Percentiles rank a stretch among this genome's conserved stretches.
Conservation (phyloP, 2,888 invertebrate species). For the Torymus tubicola region DNA sequence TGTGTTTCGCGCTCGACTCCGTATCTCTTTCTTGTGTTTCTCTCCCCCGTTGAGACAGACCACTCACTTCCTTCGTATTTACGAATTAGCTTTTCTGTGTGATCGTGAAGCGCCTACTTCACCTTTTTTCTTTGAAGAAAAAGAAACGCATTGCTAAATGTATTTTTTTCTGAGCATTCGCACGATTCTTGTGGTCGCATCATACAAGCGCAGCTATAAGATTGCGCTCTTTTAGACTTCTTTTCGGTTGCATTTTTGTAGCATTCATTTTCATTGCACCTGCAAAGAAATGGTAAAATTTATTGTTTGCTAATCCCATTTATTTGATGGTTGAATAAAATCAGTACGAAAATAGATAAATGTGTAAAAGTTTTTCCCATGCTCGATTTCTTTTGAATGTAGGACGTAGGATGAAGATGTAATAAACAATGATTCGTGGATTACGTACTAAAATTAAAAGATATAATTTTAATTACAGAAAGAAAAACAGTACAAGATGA, state of each 20-base stretch:
- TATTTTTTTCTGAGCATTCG: constrained; percentile 11
- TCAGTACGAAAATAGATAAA: neutral
- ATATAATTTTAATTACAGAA: too few relatives aligned
- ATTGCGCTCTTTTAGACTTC: constrained; percentile 16
- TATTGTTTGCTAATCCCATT: constrained; percentile 32
- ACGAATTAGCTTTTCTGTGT: too few relatives aligned
- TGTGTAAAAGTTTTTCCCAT: constrained; percentile 22
- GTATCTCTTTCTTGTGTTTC: constrained; percentile 42
- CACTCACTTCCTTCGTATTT: constrained; percentile 48
- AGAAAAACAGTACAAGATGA: too few relatives aligned
- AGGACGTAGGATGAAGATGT: too few relatives aligned
- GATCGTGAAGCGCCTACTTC: neutral
- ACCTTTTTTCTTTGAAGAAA: constrained; percentile 45
- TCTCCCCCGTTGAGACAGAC: constrained; percentile 15
- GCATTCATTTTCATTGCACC: neutral
- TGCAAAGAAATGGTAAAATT: constrained; percentile 8
- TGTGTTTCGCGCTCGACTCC: constrained; percentile 37
- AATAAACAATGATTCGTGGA: too few relatives aligned
- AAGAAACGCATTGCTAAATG: constrained; percentile 45
- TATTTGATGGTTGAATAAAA: constrained; percentile 19
- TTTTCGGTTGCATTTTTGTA: constrained; percentile 17
- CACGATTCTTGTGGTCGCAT: neutral
- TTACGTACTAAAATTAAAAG: too few relatives aligned
- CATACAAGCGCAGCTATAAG: neutral
- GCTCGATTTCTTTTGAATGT: too few relatives aligned